These are phyloP conservation scores for Leptobrachium ailaonicum DNA, from an alignment of 2,113 vertebrate species.

Conservation along the genomic window DNA sequence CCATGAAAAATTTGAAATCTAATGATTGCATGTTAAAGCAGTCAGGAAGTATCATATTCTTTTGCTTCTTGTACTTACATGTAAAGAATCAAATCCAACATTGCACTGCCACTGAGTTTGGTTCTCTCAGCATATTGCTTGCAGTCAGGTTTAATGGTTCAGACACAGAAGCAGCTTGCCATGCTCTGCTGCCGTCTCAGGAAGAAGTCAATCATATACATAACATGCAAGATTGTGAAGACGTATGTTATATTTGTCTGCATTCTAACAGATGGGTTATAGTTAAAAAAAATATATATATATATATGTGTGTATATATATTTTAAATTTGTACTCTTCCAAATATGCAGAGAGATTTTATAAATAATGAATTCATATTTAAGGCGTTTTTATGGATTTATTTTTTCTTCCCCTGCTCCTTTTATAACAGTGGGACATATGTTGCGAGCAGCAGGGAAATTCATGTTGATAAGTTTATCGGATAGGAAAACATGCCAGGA, in stretches of 20 bases:
- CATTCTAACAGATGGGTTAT: not conserved
- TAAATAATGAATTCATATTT: not conserved
- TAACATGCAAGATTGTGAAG: not conserved
- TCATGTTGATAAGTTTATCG: conserved; percentile 11
- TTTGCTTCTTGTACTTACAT: not conserved
- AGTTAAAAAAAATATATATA: not conserved
- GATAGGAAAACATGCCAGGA: not conserved
- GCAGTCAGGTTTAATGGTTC: not conserved
- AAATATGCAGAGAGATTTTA: not conserved
- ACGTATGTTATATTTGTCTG: not conserved
- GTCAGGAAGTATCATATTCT: not conserved
- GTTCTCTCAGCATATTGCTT: not conserved
- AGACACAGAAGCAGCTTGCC: not conserved
- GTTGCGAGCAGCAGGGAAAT: conserved; percentile 12
- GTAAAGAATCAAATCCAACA: not conserved
- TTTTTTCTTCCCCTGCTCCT: not conserved
- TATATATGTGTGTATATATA: not conserved
- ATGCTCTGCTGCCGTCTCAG: not conserved
- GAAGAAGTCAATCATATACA: not conserved
- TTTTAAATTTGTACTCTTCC: not conserved
- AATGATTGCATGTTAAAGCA: not conserved
- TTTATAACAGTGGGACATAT: conserved; percentile 25
- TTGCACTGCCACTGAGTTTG: no score
- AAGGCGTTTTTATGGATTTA: conserved; percentile 4
- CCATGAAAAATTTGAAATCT: no score